phyloP scores from a whole-genome alignment of 2,797 vertebrate genomes.

The Esox lucius region DNA sequence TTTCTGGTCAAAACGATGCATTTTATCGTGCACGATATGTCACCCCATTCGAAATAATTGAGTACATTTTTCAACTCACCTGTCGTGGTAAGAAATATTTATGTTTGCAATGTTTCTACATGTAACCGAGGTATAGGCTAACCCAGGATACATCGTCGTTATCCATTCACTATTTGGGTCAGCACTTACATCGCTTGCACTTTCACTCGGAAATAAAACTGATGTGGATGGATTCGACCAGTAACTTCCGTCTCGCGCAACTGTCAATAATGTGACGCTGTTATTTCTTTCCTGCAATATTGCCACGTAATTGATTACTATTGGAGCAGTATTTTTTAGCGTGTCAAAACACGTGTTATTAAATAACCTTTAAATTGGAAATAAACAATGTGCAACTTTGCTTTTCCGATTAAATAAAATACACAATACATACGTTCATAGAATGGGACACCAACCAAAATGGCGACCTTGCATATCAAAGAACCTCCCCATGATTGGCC shows the following conservation, averaged over 20 bases:
- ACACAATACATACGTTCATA: conserved; percentile 22
- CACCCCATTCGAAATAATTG: background rate
- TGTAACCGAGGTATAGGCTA: no score
- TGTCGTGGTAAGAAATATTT: background rate
- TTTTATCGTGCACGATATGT: background rate
- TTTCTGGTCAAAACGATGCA: background rate
- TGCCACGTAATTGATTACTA: conserved; percentile 13
- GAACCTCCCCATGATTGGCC: conserved; percentile 57
- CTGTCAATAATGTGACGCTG: no score
- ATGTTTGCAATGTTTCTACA: conserved; percentile 6
- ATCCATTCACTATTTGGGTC: conserved; percentile 50
- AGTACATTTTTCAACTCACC: background rate
- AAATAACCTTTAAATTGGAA: background rate
- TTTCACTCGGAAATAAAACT: conserved; percentile 27
- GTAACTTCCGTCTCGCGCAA: conserved; percentile 46
- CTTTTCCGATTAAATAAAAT: background rate
- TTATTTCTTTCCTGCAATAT: no score
- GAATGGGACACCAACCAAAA: conserved; percentile 48
- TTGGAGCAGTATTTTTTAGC: background rate
- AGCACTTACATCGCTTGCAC: conserved; percentile 34
- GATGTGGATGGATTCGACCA: conserved; percentile 13
- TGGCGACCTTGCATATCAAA: conserved; percentile 56
- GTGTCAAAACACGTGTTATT: background rate
- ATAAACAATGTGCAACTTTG: background rate
- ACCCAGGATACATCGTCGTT: background rate